Conservation (phyloP, 2,888 invertebrate genomes). For the Monopis laevigella region DNA sequence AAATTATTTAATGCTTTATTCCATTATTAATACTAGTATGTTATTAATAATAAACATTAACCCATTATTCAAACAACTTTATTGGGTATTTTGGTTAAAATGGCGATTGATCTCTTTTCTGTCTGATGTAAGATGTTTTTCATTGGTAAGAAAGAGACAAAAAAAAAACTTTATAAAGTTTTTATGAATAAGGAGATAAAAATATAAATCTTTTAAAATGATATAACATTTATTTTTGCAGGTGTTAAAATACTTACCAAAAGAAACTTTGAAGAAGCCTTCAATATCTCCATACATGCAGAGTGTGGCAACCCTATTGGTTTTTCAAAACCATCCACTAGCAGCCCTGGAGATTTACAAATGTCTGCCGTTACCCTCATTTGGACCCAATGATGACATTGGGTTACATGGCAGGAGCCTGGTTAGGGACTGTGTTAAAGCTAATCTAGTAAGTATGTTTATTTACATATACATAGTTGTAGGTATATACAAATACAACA, state of each 20-base stretch:
- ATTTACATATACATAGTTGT: constrained; percentile 3
- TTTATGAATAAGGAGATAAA: neutral
- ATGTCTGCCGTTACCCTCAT: constrained; percentile 48
- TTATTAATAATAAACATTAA: too few species aligned
- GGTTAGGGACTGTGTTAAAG: constrained; percentile 68
- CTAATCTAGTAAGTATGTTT: constrained; percentile 42
- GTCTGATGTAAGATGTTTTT: constrained; percentile 11
- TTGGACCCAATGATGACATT: constrained; percentile 56
- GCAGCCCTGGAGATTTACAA: constrained; percentile 61
- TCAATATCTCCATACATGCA: constrained; percentile 57
- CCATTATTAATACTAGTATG: too few species aligned
- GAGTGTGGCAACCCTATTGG: constrained; percentile 58
- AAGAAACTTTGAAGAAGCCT: constrained; percentile 32
- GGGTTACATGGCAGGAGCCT: constrained; percentile 65
- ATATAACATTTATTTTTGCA: constrained; percentile 23
- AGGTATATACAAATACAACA: too few species aligned
- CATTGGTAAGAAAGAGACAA: too few species aligned
- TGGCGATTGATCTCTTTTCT: too few species aligned
- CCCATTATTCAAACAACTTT: too few species aligned
- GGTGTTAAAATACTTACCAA: constrained; percentile 41
- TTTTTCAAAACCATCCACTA: constrained; percentile 53
- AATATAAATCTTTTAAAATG: neutral
- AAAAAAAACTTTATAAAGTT: too few species aligned
- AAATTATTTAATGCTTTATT: too few species aligned
- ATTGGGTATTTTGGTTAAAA: too few species aligned